A percentile compares a stretch with the other conserved stretches of the same genome.
Evolutionary conservation across 1,140 invertebrate genomes (phyloP).

Genomic region (Chrysomallon squamiferum): DNA sequence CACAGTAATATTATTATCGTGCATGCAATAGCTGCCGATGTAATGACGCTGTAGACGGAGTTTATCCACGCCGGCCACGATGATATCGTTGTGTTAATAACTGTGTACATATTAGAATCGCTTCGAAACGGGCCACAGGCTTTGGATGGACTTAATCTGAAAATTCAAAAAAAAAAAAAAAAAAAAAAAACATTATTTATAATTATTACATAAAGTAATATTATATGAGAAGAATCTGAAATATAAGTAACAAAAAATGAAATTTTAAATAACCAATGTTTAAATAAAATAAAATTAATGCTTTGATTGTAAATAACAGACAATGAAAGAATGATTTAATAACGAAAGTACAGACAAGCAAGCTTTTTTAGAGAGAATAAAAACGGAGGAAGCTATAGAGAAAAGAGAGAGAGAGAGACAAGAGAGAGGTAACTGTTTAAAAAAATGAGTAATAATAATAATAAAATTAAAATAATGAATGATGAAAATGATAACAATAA

Average conservation of each 20-base stretch:
- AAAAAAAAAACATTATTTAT: background rate
- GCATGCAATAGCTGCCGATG: constrained; percentile 38
- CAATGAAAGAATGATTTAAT: background rate
- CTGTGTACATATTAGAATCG: constrained; percentile 71
- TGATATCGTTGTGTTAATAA: constrained; percentile 70
- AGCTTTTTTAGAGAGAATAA: background rate
- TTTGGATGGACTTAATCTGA: constrained; percentile 73
- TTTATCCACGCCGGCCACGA: constrained; percentile 34
- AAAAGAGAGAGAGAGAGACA: too few relatives aligned
- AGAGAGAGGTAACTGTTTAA: too few relatives aligned
- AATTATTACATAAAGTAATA: too few relatives aligned
- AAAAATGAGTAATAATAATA: too few relatives aligned
- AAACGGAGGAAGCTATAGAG: too few relatives aligned
- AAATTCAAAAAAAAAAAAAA: constrained; percentile 5
- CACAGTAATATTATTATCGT: constrained; percentile 37
- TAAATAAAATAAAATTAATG: background rate
- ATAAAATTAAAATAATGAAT: too few relatives aligned
- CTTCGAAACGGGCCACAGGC: constrained; percentile 82
- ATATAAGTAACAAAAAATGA: background rate
- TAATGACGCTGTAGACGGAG: constrained; percentile 19
- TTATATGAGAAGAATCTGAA: background rate
- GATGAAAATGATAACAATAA: too few relatives aligned
- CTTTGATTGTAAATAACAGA: background rate
- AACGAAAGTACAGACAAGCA: background rate
- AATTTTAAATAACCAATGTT: background rate